Base-by-base conservation (phyloP, 2,888 invertebrate species). In the Morpho achilles region DNA sequence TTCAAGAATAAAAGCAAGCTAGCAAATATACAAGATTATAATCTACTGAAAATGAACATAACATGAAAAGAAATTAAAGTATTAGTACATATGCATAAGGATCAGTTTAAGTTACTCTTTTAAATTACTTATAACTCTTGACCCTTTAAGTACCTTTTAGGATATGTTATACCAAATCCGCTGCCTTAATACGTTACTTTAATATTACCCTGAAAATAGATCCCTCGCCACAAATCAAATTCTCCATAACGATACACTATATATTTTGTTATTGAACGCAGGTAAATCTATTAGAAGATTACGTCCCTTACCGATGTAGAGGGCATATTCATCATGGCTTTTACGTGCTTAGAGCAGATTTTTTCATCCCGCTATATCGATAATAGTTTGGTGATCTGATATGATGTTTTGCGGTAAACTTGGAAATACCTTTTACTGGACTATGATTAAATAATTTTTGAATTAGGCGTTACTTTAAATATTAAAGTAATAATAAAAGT, bases 231-330 rank as follows among this genome's bases (percentile, higher is more conserved):
- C 46, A 49, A 52, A 60, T 58, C 53, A 59, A 59, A 51, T 48
- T 50, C 51, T 49, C 48, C 57, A 55, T 45, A 61, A 60, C 56
- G 57, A 57, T 63, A 62, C 52, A 58, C 54, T 56, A 50, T 63
- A 63, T 42, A 63, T 60, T 58, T 60, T 60, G 58, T 61, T 62
- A 66, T 62, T 62, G 64, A 63, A 53, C 58, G 50, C 56, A 64
- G 62, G 67, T 67, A 62, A 64, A 63, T 65, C 60, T 64, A 65
- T 67, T 64, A 65, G 53, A 55, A 58, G 62, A 67, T 67, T 67
- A 67, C 62, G 59, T 59, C 65, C 58, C 55, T 60, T 61, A 47
- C 58, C 51, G 56, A 62, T 58, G 44, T 48, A 59, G 57, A 60
- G 58, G 58, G 55, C 51, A 53, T 66, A 67, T 65, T 65, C 59